Base-by-base conservation (phyloP, 1,140 invertebrate species). In the Lerema accius region DNA sequence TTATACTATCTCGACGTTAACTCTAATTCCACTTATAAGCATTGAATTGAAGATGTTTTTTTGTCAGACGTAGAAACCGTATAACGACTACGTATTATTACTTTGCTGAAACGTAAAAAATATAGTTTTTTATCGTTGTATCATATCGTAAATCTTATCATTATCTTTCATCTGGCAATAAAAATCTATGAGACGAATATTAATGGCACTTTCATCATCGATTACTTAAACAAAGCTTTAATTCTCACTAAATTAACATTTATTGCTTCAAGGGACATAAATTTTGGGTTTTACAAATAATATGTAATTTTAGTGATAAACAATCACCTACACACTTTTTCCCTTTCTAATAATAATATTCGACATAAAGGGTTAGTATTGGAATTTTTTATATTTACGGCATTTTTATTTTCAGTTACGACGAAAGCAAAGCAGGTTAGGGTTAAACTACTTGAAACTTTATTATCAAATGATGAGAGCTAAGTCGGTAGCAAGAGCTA, bases 161-260 rank as follows among this genome's bases (percentile, higher is more conserved):
- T 23, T 40, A 53, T 53, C 50, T 40, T 26, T 53, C 50, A 53
- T 23, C 17, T 53, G n/a, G 23, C 39, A 35, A 53, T 53, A 53
- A 53, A 53, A 53, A 53, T 53, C n/a, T 11, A 40, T 26, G n/a
- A 19, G 50, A 53, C n/a, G 6, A 23, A 53, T 39, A 23, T 23
- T 40, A 40, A 53, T 53, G 16, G 50, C 50, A 39, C 35, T 53
- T 40, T 53, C 50, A 53, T 16, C 50, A 40, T 40, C 16, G 10
- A 23, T 53, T 53, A 53, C 50, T 53, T 19, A 40, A 39, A 53
- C 35, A 40, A 40, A 53, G 35, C 35, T 37, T 53, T 39, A 23
- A 53, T 53, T 53, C 39, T 53, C 17, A 11, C 19, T 26, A 46
- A 46, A 46, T 46, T 46, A 46, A 53, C 11, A 51, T 53, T 40